Conservation (phyloP, 2,888 invertebrate genomes). For the Amphipoea oculea region DNA sequence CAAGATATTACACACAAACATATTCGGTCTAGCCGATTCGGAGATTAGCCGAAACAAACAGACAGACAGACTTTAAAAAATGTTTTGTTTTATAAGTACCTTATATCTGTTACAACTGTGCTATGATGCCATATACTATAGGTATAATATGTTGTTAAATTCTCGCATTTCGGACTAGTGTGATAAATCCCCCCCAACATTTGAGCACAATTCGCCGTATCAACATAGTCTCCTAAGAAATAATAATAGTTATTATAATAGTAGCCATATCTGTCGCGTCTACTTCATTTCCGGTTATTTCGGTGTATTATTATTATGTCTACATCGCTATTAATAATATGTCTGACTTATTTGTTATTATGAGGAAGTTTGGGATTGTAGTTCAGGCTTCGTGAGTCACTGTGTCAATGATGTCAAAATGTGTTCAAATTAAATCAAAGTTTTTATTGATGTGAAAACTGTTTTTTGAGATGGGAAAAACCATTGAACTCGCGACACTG, state of each 20-base stretch:
- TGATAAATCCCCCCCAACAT: not conserved
- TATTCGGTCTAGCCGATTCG: too few species aligned
- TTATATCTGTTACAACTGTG: too few species aligned
- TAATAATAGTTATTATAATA: not conserved
- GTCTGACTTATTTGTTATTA: not conserved
- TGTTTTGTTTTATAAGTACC: too few species aligned
- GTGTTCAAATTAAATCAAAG: not conserved
- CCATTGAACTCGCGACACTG: too few species aligned
- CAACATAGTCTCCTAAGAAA: not conserved
- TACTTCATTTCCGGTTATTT: conserved; percentile 31
- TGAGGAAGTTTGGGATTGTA: not conserved
- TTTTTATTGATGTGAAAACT: not conserved
- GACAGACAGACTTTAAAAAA: too few species aligned
- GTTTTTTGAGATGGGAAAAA: too few species aligned
- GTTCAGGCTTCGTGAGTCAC: not conserved
- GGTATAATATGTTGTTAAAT: not conserved
- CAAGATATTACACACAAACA: too few species aligned
- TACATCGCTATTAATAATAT: conserved; percentile 4
- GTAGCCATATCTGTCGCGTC: conserved; percentile 20
- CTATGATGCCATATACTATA: too few species aligned
- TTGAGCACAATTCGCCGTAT: not conserved
- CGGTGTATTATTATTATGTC: conserved; percentile 26
- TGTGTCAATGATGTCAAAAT: not conserved
- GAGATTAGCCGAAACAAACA: too few species aligned
- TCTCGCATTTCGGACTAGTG: not conserved